Evolutionary conservation across 2,888 invertebrate genomes (phyloP).

Genomic region (Rhamphomyia laevipes): DNA sequence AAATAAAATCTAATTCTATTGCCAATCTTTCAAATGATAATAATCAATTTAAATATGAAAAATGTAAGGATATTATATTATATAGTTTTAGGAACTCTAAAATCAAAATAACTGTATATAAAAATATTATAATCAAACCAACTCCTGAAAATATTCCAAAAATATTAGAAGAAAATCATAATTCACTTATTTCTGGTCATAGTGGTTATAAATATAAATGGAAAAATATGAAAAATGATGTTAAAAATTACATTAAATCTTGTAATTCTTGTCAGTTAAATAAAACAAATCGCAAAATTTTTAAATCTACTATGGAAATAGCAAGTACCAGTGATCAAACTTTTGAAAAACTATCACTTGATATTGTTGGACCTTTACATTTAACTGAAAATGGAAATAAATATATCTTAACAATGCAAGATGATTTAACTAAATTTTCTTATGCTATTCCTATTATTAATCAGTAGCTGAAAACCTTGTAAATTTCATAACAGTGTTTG

Average conservation of each 20-base stretch:
- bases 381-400: slow-evolving; percentile 17
- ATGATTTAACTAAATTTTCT: slow-evolving; percentile 28
- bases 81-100: slow-evolving; percentile 3
- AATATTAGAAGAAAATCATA: slow-evolving; percentile 12
- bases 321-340: slow-evolving; percentile 22
- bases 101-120: slow-evolving; percentile 1
- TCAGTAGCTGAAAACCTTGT: slow-evolving; percentile 17
- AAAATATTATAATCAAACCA: background rate
- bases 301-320: slow-evolving; percentile 22
- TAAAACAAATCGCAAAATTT: slow-evolving; percentile 6
- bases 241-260: slow-evolving; percentile 21
- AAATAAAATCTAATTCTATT: slow-evolving; percentile 4
- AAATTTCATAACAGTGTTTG: slow-evolving; percentile 4
- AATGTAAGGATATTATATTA: slow-evolving; percentile 1
- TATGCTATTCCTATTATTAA: slow-evolving; percentile 24
- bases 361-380: slow-evolving; percentile 23
- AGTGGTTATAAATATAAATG: too few relatives aligned
- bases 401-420: slow-evolving; percentile 25
- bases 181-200: too few relatives aligned
- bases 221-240: slow-evolving; percentile 24
- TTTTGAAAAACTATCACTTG: slow-evolving; percentile 22
- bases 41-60: slow-evolving; percentile 9
- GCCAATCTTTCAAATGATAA: slow-evolving; percentile 2
- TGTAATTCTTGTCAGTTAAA: slow-evolving; percentile 22
- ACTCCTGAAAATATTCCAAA: background rate